Evolutionary conservation across 2,888 invertebrate genomes (phyloP).

Genomic region (Eustalomyia histrio): DNA sequence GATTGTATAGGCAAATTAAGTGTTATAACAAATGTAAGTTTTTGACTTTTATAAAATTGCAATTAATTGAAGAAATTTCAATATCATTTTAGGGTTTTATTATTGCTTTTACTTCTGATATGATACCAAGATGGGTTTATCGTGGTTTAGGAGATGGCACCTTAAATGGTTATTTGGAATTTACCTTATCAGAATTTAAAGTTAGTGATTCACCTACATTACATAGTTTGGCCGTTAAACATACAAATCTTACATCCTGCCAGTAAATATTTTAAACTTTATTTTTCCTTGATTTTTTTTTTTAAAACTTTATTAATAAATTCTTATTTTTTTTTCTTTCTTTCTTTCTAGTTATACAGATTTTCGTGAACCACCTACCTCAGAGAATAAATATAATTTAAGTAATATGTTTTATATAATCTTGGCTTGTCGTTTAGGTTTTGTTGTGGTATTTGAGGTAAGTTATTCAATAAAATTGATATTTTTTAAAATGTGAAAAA

Average conservation of each 20-base stretch:
- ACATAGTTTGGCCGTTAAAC: slow-evolving; percentile 79
- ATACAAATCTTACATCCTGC: slow-evolving; percentile 82
- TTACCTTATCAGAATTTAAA: slow-evolving; percentile 87
- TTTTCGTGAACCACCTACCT: slow-evolving; percentile 86
- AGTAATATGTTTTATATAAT: slow-evolving; percentile 93
- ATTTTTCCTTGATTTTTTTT: slow-evolving; percentile 16
- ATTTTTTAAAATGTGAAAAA: neutral
- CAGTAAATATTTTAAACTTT: slow-evolving; percentile 80
- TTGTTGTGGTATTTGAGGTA: slow-evolving; percentile 96
- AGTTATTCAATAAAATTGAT: slow-evolving; percentile 65
- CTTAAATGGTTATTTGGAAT: slow-evolving; percentile 88
- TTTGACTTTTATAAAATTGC: too few relatives aligned
- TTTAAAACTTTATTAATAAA: slow-evolving; percentile 14
- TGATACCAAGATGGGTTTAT: slow-evolving; percentile 95
- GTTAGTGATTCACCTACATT: slow-evolving; percentile 82
- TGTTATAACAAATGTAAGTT: slow-evolving; percentile 94
- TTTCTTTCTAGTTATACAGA: slow-evolving; percentile 84
- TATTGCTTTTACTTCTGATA: slow-evolving; percentile 97
- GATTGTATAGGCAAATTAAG: slow-evolving; percentile 95
- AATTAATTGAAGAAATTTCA: too few relatives aligned
- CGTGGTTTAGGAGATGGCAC: slow-evolving; percentile 81
- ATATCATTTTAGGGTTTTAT: slow-evolving; percentile 98
- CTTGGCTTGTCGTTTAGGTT: slow-evolving; percentile 92
- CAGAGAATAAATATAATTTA: slow-evolving; percentile 83
- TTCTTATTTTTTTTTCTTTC: slow-evolving; percentile 21